A percentile compares a stretch with the other conserved stretches of the same genome.
These are phyloP conservation scores for Drosophila anomelani DNA, from an alignment of 2,888 invertebrate genomes.

Conservation along the genomic window DNA sequence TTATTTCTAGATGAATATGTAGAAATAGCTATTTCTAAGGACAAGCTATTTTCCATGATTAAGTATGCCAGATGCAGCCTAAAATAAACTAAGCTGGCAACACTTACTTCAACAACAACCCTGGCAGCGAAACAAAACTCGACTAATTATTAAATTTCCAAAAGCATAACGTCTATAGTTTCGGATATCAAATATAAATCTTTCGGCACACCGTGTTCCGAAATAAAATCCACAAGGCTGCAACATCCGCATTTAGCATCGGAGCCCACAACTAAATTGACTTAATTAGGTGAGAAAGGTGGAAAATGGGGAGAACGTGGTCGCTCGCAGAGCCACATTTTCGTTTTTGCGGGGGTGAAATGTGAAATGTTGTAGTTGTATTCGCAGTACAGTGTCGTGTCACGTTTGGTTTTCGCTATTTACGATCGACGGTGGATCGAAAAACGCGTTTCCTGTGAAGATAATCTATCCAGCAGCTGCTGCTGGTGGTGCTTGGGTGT, in stretches of 20 bases:
- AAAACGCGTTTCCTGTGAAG: slow-evolving; percentile 26
- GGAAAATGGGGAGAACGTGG: slow-evolving; percentile 55
- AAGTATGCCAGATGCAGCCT: neutral
- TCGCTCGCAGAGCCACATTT: slow-evolving; percentile 31
- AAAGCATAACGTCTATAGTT: slow-evolving; percentile 52
- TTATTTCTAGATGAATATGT: neutral
- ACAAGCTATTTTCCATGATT: neutral
- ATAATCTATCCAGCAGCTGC: slow-evolving; percentile 5
- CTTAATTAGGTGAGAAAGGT: slow-evolving; percentile 70
- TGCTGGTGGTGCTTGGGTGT: neutral
- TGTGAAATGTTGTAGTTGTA: slow-evolving; percentile 30
- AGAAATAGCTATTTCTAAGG: neutral
- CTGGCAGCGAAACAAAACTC: slow-evolving; percentile 33
- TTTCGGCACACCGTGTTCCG: slow-evolving; percentile 23
- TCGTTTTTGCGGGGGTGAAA: slow-evolving; percentile 20
- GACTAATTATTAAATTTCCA: slow-evolving; percentile 40
- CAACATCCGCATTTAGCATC: slow-evolving; percentile 19
- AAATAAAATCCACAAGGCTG: slow-evolving; percentile 30
- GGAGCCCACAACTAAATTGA: slow-evolving; percentile 25
- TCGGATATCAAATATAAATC: slow-evolving; percentile 57
- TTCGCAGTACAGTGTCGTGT: slow-evolving; percentile 20
- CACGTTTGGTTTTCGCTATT: slow-evolving; percentile 3
- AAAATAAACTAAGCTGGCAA: neutral
- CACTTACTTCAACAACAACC: slow-evolving; percentile 7
- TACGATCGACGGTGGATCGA: slow-evolving; percentile 12